Evolutionary conservation across 2,797 vertebrate genomes (phyloP).

Genomic region (Fratercula arctica): DNA sequence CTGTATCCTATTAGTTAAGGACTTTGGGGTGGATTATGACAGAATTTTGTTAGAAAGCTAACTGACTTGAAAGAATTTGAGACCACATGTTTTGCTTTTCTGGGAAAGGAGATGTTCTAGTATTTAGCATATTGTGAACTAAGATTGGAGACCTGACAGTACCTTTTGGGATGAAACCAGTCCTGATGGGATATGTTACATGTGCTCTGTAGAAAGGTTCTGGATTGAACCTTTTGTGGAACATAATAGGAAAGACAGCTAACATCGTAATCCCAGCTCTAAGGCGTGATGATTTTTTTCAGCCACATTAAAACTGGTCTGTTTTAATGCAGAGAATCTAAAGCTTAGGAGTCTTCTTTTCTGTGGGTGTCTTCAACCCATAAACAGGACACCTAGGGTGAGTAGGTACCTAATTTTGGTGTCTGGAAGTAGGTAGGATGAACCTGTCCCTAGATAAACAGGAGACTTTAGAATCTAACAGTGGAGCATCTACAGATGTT

Average conservation of each 20-base stretch:
- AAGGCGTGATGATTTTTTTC: not conserved
- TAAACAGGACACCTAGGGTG: not conserved
- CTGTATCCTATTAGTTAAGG: conserved; percentile 6
- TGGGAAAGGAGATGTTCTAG: not conserved
- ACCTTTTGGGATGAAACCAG: not conserved
- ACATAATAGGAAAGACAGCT: not conserved
- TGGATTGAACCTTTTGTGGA: not conserved
- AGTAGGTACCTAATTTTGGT: not conserved
- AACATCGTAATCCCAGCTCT: not conserved
- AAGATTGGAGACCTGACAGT: not conserved
- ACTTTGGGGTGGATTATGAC: not conserved
- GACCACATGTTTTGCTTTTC: not conserved
- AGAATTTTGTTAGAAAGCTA: not conserved
- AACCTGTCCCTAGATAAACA: not conserved
- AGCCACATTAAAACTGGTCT: not conserved
- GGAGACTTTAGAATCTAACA: not conserved
- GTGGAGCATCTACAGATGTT: not conserved
- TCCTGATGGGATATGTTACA: not conserved
- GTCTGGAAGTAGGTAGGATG: not conserved
- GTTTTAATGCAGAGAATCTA: not conserved
- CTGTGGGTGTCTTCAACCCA: not conserved
- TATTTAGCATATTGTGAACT: not conserved
- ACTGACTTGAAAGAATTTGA: not conserved
- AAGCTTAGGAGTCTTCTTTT: not conserved
- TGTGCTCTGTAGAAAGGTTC: not conserved